Evolutionary conservation across 1,140 invertebrate species (phyloP).

Genomic region (Neodiprion fabricii): DNA sequence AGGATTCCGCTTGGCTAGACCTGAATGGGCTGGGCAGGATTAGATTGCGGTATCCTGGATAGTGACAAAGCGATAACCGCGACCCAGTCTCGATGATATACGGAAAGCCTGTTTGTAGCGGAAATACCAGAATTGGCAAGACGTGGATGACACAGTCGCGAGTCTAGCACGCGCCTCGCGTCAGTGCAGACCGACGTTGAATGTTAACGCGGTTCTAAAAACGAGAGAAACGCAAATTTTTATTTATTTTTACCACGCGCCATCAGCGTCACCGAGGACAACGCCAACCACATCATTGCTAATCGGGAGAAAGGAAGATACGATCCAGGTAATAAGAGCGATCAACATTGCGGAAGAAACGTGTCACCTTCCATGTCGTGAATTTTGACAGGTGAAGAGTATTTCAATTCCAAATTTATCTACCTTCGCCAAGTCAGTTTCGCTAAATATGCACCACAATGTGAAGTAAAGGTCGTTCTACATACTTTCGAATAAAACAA

Average conservation of each 20-base stretch:
- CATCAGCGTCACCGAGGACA: background rate
- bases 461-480: no score
- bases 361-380: no score
- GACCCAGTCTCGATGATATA: constrained; percentile 2
- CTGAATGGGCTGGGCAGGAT: background rate
- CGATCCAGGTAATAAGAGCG: background rate
- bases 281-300: background rate
- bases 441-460: no score
- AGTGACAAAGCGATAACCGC: background rate
- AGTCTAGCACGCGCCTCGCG: background rate
- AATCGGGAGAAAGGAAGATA: background rate
- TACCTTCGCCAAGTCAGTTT: no score
- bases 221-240: background rate
- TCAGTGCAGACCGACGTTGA: background rate
- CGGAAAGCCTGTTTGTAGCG: constrained; percentile 4
- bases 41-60: background rate
- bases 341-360: background rate
- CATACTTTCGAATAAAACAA: no score
- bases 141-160: background rate
- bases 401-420: no score
- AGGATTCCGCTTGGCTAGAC: background rate
- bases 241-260: background rate
- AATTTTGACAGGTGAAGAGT: no score
- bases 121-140: background rate
- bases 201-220: constrained; percentile 2